Evolutionary conservation across 2,113 vertebrate species (phyloP), one percentile per base, ranked within the genome.

Genomic region (Melanerpes formicivorus): DNA sequence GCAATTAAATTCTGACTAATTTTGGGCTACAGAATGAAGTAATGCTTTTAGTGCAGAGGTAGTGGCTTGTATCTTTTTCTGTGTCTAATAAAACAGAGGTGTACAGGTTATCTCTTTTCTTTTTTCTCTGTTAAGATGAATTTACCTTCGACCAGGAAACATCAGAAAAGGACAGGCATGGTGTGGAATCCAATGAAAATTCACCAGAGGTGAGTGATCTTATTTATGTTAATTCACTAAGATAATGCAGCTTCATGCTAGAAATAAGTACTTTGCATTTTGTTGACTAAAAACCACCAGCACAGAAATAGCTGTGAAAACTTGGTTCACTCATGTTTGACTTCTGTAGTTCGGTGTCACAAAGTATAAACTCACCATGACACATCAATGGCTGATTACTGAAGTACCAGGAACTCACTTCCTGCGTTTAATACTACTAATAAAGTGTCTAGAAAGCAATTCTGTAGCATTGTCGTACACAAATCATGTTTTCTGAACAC

Each of bases 131-230:
- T 90, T 30, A 96, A 98, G 98, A 91, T 89, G 96, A 97, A 10
- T 72, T 85, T 46, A 62, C 72, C 62, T 56, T 79, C 1, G 75
- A 94, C 29, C 96, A 95, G 12, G 88, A 96, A 30, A 23, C 64
- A 3, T 76, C 93, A 8, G 97, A 96, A 59, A 98, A 96, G 77
- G 52, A 87, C 3, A 97, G 96, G 63, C 90, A 67, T 2, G 44
- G 30, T 69, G 92, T 93, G 9, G 97, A 97, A 6, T 95, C 96
- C 62, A 90, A 25, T 70, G 16, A 93, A 22, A 98, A 96, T 62
- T 96, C 96, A 79, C 95, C 96, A 73, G 97, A 98, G 97, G 97
- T 96, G 69, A 96, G 96, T 78, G 18, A 5, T 72, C 22, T 52
- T 69, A 55, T 10, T 67, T 8, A 0, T 52, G 3, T 34, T 71